Evolutionary conservation across 2,888 invertebrate genomes (phyloP), one percentile per base, ranked within the genome.

Genomic region (Calameuta pallipes): DNA sequence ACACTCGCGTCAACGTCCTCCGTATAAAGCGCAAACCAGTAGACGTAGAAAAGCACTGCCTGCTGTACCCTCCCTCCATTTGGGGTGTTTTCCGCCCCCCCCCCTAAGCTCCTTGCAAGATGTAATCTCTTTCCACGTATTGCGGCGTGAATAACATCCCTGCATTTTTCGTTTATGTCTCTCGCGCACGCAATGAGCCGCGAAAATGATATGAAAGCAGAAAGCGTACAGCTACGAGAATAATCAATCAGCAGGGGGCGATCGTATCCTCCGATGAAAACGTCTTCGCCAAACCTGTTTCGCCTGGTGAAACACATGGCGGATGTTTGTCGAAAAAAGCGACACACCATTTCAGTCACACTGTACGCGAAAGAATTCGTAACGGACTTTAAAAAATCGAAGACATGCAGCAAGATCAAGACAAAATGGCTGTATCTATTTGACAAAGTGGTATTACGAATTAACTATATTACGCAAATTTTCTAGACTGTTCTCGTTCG

Each of bases 61-160:
- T 56, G 23, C 56, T 56, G 71, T 9, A 33, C 71, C 12, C 30
- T 31, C 31, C 71, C 71, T 71, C 6, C 71, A 4, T 33, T 31
- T 15, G 31, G 13, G 71, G 6, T 33, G 31, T 15, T 11, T 9
- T 1, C 71, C 71, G 3, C 31, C 71, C 31, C 1, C 31, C 71
- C 31, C 1, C 37, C 34, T 23, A 30, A 30, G 13, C 74, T 15
- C n/a, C 37, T 74, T 71, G 68, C 74, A 74, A 76, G 74, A 74
- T 76, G 79, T 76, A 79, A 79, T 79, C 79, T 76, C 69, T 79
- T 79, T 76, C 79, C 37, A 69, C 79, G 75, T 79, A 79, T 68
- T 30, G 75, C 33, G 78, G 80, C 80, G 82, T 79, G 82, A 80
- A 83, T 80, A 80, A 81, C 82, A 80, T 80, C 78, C 79, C 80